A percentile compares a stretch with the other conserved stretches of the same genome.
phyloP scores from a whole-genome alignment of 2,797 vertebrate species.

The Sebastes itinus region DNA sequence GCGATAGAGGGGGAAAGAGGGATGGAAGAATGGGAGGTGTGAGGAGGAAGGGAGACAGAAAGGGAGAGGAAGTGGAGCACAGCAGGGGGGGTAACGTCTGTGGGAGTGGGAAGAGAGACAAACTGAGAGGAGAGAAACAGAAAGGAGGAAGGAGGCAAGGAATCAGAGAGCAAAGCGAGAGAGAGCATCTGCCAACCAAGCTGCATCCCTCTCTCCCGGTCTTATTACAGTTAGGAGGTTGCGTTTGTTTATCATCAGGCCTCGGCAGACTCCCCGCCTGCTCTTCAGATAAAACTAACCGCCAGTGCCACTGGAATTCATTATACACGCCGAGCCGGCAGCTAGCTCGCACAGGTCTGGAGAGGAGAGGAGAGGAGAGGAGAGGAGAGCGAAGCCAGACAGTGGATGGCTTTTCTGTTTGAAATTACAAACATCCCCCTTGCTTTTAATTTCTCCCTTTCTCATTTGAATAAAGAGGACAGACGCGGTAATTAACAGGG shows the following conservation, averaged over 20 bases:
- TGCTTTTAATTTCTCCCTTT: slow-evolving; percentile 81
- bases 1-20: neutral
- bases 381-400: slow-evolving; percentile 43
- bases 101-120: neutral
- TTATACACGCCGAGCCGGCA: slow-evolving; percentile 54
- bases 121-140: neutral
- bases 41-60: neutral
- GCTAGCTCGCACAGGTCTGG: slow-evolving; percentile 39
- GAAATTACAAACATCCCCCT: slow-evolving; percentile 76
- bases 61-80: neutral
- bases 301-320: slow-evolving; percentile 66
- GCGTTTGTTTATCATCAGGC: slow-evolving; percentile 76
- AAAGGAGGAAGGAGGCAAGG: neutral
- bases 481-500: slow-evolving; percentile 83
- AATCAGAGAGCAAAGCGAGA: slow-evolving; percentile 3
- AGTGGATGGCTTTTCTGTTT: slow-evolving; percentile 47
- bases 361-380: slow-evolving; percentile 40
- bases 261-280: slow-evolving; percentile 50
- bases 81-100: slow-evolving; percentile 6
- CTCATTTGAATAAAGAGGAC: slow-evolving; percentile 84
- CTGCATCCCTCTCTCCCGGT: slow-evolving; percentile 32
- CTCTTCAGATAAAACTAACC: slow-evolving; percentile 74
- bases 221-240: slow-evolving; percentile 57
- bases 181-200: slow-evolving; percentile 33
- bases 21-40: neutral